Conservation (phyloP, 1,140 invertebrate species). For the Tribolium madens region DNA sequence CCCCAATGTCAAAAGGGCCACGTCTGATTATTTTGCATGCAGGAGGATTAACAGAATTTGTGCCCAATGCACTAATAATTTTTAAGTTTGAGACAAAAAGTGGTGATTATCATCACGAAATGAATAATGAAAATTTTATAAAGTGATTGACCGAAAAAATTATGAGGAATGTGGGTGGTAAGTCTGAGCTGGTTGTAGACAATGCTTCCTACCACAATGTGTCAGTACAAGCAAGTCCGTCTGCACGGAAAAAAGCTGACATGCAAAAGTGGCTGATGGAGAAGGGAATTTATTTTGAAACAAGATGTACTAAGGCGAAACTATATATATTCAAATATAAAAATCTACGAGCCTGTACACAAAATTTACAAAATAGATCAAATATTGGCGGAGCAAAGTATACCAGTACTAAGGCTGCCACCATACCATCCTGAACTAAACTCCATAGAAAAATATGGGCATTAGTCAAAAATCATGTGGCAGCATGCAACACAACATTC, state of each 20-base stretch:
- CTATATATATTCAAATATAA: slow-evolving; percentile 40
- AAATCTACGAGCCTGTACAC: slow-evolving; percentile 33
- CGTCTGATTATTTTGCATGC: slow-evolving; percentile 25
- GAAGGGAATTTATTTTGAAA: slow-evolving; percentile 46
- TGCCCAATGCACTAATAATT: not conserved
- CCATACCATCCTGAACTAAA: slow-evolving; percentile 9
- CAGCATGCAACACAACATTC: not conserved
- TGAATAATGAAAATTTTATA: slow-evolving; percentile 42
- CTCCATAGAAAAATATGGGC: slow-evolving; percentile 25
- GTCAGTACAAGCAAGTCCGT: slow-evolving; percentile 54
- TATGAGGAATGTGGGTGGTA: slow-evolving; percentile 52
- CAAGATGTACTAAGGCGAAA: slow-evolving; percentile 30
- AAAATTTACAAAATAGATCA: slow-evolving; percentile 1
- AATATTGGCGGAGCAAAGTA: not conserved
- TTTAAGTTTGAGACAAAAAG: not conserved
- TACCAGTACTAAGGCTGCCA: slow-evolving; percentile 38
- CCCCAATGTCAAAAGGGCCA: slow-evolving; percentile 19
- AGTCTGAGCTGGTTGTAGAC: slow-evolving; percentile 62
- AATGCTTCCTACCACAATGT: slow-evolving; percentile 64
- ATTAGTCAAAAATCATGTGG: not conserved
- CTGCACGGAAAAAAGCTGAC: slow-evolving; percentile 51
- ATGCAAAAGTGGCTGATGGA: slow-evolving; percentile 56
- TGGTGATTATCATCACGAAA: slow-evolving; percentile 2
- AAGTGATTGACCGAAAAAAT: slow-evolving; percentile 31
- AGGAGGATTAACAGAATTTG: slow-evolving; percentile 8